Percentiles rank a stretch among this genome's conserved stretches.
These are phyloP conservation scores for Cydia fagiglandana DNA, from an alignment of 1,140 invertebrate species.

Conservation along the genomic window DNA sequence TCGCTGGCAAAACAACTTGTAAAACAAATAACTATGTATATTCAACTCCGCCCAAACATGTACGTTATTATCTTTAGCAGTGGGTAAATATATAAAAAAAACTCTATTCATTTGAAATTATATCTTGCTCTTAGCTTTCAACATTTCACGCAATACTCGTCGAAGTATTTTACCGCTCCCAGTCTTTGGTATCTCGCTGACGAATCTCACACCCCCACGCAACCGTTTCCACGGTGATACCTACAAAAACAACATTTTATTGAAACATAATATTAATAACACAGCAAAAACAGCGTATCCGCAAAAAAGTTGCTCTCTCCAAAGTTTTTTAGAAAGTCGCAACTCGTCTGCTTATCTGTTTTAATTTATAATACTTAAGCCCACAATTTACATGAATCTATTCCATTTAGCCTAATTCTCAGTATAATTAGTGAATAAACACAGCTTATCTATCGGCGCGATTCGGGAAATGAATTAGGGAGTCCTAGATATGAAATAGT, in stretches of 20 bases:
- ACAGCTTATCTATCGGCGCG: too few species aligned
- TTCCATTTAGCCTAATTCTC: too few species aligned
- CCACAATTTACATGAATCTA: too few species aligned
- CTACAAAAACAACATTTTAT: conserved; percentile 42
- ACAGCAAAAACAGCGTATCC: not conserved
- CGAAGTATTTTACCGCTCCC: conserved; percentile 82
- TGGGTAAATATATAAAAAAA: not conserved
- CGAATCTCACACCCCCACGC: conserved; percentile 81
- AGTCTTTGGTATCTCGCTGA: conserved; percentile 82
- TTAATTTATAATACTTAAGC: too few species aligned
- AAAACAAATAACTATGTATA: too few species aligned
- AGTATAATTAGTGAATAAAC: too few species aligned
- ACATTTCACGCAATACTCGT: conserved; percentile 75
- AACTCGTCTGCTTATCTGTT: too few species aligned
- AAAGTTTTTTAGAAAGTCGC: too few species aligned
- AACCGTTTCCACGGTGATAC: conserved; percentile 75
- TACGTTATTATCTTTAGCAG: not conserved
- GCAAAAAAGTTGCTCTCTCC: not conserved
- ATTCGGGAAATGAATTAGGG: too few species aligned
- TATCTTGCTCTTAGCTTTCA: conserved; percentile 58
- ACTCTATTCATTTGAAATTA: conserved; percentile 32
- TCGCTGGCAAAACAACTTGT: too few species aligned
- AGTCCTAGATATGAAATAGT: too few species aligned
- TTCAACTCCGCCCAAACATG: not conserved
- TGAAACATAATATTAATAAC: not conserved